phyloP scores from a whole-genome alignment of 1,140 invertebrate genomes.

The Drosophila hydei region DNA sequence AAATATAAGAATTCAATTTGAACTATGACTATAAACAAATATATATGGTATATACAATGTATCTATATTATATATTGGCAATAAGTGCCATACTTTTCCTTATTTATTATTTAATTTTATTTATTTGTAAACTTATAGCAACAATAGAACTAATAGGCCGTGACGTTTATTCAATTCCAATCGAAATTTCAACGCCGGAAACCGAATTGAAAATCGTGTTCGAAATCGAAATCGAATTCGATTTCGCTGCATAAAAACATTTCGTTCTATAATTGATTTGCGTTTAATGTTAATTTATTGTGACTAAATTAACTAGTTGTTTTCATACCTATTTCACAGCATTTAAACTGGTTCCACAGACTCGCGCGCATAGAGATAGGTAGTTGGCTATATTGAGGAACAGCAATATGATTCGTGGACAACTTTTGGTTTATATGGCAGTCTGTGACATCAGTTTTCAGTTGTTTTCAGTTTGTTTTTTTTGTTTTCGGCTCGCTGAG shows the following conservation, averaged over 20 bases:
- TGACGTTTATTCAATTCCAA: conserved; percentile 41
- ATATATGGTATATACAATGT: background rate
- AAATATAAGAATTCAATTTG: too few relatives aligned
- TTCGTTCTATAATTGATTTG: conserved; percentile 39
- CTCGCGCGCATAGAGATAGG: background rate
- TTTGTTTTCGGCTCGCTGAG: conserved; percentile 14
- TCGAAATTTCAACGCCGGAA: conserved; percentile 65
- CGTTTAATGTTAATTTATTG: conserved; percentile 60
- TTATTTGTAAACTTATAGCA: background rate
- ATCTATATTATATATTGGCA: background rate
- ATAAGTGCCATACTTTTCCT: conserved; percentile 6
- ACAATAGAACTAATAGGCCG: conserved; percentile 51
- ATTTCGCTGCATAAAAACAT: conserved; percentile 45
- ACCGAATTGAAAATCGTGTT: too few relatives aligned
- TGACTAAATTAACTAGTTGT: conserved; percentile 34
- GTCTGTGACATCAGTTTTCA: conserved; percentile 4
- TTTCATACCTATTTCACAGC: conserved; percentile 14
- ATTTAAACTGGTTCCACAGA: conserved; percentile 55
- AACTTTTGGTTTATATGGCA: conserved; percentile 1
- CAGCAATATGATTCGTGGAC: background rate
- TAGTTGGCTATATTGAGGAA: background rate
- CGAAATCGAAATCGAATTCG: background rate
- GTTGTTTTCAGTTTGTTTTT: conserved; percentile 15
- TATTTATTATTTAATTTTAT: too few relatives aligned
- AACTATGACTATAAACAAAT: too few relatives aligned